Evolutionary conservation across 2,888 invertebrate species (phyloP), one percentile per base, ranked within the genome.

Genomic region (Phania funesta): DNA sequence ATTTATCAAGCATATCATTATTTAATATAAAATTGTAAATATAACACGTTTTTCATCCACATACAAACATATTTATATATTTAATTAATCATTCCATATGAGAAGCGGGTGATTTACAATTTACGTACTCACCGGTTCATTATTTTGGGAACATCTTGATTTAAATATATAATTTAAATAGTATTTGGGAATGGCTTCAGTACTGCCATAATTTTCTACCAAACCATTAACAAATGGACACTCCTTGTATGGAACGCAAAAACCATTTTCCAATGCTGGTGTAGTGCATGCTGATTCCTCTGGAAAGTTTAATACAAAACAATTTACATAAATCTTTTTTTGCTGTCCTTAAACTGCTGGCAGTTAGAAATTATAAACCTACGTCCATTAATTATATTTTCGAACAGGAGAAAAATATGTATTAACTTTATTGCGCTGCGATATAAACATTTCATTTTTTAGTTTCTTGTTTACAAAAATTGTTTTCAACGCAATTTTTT

Each of bases 231-330:
- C 52, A 62, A 68, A 78, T 4, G 76, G 58, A 32, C 84, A 84
- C 0, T 79, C 60, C 32, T 50, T 79, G 48, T 83, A 83, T 6
- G 78, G 79, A 1, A 84, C 73, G 68, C 85, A 85, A 22, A 52
- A 46, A n/a, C 85, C 85, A 41, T 65, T 54, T 18, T 60, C 76
- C 13, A 38, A 20, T 16, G 35, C 24, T 18, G 85, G 84, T 44
- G 84, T 84, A 16, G 8, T 64, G 44, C 84, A 84, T 0, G n/a
- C n/a, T n/a, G 80, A 29, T 32, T 80, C 24, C 24, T 84, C 84
- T 84, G 58, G 26, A 62, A 68, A 62, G 41, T 26, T 46, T 3
- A 56, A 56, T 26, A 16, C 20, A 67, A 26, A 65, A 18, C 5
- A 35, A 29, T 35, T 38, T 26, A n/a, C n/a, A n/a, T n/a, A 20